Evolutionary conservation across 1,140 invertebrate species (phyloP), one percentile per base, ranked within the genome.

Genomic region (Ips nitidus): DNA sequence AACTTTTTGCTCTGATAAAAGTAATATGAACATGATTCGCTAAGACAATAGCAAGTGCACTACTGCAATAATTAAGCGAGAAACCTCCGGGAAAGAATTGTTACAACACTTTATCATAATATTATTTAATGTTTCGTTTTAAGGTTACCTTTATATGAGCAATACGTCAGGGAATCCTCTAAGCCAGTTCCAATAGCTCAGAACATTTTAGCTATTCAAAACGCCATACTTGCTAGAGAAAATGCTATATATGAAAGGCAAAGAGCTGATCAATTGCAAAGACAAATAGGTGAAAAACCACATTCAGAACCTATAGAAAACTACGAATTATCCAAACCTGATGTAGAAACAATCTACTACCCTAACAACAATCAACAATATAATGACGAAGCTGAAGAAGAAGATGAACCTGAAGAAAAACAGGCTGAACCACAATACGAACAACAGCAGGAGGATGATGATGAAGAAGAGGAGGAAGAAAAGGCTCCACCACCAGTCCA

Each of bases 131-230:
- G 22, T 22, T 22, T 37, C 6, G n/a, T n/a, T 55, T 55, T 22
- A 36, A 55, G 52, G 6, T 55, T 55, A 37, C 52, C 52, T 5
- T 37, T 55, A 6, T 55, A 55, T 55, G n/a, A 55, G 37, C 8
- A 55, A 37, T 55, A 55, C 37, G 36, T 55, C 37, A 38, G 5
- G 8, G 52, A 55, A 37, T 22, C 52, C 4, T 55, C 52, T 5
- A 55, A 55, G 37, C 52, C 52, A 36, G 36, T 37, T 55, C 53
- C 56, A 50, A 41, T 59, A 40, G 53, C 65, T 58, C 65, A 67
- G 40, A 69, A 69, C 59, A 41, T 62, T 50, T 50, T 62, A 39
- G 66, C 66, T 41, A 59, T 59, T 52, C 66, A 69, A 42, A 69
- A 69, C 37, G 66, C 56, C n/a, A 6, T 69, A 38, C 38, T 69